Percentiles rank a stretch among this genome's conserved stretches.
Conservation (phyloP, 2,888 invertebrate species). For the Cantharis rufa region DNA sequence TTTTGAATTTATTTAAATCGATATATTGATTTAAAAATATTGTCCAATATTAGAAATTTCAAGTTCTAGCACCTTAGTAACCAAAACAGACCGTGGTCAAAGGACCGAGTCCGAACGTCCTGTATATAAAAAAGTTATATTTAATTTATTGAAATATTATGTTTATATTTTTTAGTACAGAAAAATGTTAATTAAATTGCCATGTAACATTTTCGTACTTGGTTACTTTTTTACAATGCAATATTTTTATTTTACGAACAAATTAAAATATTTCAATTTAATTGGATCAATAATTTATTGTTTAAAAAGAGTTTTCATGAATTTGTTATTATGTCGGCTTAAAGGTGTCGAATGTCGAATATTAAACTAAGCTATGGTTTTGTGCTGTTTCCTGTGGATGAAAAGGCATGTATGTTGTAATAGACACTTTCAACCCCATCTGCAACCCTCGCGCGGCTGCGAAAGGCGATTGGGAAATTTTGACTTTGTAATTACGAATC, state of each 20-base stretch:
- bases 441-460: constrained; percentile 30
- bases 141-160: background rate
- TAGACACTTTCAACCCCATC: constrained; percentile 31
- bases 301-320: background rate
- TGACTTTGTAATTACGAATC: constrained; percentile 55
- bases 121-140: background rate
- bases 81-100: background rate
- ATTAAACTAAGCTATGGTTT: background rate
- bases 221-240: background rate
- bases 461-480: constrained; percentile 44
- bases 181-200: background rate
- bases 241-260: background rate
- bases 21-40: no score
- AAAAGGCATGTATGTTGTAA: constrained; percentile 20
- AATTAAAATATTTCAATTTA: background rate
- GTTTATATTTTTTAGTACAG: background rate
- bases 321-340: background rate
- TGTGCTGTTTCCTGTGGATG: constrained; percentile 15
- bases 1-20: no score
- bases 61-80: no score
- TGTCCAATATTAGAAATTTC: no score
- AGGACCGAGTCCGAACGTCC: background rate
- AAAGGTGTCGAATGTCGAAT: background rate
- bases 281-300: background rate
- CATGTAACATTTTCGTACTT: background rate